phyloP scores from a whole-genome alignment of 2,113 vertebrate species.

The Eptesicus fuscus region DNA sequence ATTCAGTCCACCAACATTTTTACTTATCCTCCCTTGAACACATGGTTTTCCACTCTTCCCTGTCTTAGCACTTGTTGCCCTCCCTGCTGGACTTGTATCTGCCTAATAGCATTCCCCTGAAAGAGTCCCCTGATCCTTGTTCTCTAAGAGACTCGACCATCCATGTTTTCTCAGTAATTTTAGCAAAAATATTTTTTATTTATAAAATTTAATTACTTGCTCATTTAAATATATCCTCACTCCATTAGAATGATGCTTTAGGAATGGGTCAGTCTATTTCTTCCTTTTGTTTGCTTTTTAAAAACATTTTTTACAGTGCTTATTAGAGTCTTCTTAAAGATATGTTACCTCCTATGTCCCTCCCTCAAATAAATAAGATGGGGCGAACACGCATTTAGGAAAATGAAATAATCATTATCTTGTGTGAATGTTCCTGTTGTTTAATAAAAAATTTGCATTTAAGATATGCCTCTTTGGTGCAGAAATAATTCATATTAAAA shows the following conservation, averaged over 20 bases:
- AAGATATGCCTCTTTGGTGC: background rate
- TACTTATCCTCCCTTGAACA: background rate
- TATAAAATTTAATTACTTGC: background rate
- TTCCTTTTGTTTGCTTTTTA: background rate
- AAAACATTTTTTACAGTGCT: background rate
- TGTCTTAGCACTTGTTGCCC: background rate
- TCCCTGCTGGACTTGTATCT: background rate
- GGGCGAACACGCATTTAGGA: background rate
- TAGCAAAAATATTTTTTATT: background rate
- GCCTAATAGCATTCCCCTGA: background rate
- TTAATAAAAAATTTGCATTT: background rate
- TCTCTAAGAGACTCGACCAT: background rate
- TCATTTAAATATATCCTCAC: background rate
- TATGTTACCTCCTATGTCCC: background rate
- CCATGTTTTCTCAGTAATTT: background rate
- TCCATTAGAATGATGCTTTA: background rate
- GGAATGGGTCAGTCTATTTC: background rate
- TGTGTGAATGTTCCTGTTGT: background rate
- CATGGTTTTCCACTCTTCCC: background rate
- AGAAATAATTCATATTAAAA: background rate
- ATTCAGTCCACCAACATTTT: background rate
- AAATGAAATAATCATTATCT: background rate
- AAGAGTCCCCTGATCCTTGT: background rate
- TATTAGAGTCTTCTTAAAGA: background rate
- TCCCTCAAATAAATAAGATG: background rate